Evolutionary conservation across 2,797 vertebrate genomes (phyloP).

Genomic region (Chloroceryle inda): DNA sequence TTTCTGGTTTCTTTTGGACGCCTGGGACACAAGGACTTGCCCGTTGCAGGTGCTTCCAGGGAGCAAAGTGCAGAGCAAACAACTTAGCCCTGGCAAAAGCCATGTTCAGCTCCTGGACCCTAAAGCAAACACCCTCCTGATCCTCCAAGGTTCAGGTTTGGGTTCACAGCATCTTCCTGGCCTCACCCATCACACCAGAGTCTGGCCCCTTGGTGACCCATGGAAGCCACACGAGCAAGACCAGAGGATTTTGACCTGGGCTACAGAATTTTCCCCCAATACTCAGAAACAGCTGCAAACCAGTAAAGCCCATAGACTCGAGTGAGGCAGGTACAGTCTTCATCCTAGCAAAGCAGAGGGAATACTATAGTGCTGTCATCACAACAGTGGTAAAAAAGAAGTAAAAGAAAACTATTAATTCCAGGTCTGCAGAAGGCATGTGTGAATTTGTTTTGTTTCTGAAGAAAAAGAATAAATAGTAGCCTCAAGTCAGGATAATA

Average conservation of each 20-base stretch:
- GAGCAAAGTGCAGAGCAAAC: not conserved
- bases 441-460: slow-evolving; percentile 37
- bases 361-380: not conserved
- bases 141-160: not conserved
- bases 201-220: not conserved
- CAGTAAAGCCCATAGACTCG: not conserved
- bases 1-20: not conserved
- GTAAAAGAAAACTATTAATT: not conserved
- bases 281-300: not conserved
- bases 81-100: rapidly evolving
- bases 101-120: rapidly evolving
- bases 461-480: slow-evolving; percentile 53
- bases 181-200: not conserved
- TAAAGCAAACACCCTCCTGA: not conserved
- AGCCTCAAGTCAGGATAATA: slow-evolving; percentile 52
- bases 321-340: not conserved
- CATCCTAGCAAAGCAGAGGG: not conserved
- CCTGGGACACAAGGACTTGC: not conserved
- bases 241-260: not conserved
- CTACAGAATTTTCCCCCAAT: not conserved
- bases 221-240: not conserved
- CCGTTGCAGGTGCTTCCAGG: rapidly evolving
- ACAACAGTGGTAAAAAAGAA: not conserved
- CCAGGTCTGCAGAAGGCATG: not conserved
- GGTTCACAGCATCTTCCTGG: not conserved